Conservation (phyloP, 2,113 vertebrate species). For the Nannobrachium achirus region DNA sequence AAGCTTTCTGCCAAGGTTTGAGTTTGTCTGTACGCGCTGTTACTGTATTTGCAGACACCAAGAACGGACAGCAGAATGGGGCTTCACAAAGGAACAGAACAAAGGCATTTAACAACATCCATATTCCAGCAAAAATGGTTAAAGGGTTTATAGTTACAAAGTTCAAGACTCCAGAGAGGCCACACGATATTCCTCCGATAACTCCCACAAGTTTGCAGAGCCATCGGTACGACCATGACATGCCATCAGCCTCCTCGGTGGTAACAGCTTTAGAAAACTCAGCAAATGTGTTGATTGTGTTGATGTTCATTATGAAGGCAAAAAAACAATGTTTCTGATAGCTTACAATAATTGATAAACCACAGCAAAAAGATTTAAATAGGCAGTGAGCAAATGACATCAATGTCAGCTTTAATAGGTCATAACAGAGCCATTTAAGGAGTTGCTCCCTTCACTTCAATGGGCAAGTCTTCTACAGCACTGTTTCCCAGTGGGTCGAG, state of each 20-base stretch:
- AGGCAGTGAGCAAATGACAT: too few relatives aligned
- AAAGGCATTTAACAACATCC: slow-evolving; percentile 90
- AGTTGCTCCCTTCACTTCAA: too few relatives aligned
- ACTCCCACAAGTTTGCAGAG: slow-evolving; percentile 85
- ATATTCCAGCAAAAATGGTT: slow-evolving; percentile 85
- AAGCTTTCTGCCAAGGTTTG: slow-evolving; percentile 85
- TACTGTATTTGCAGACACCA: slow-evolving; percentile 84
- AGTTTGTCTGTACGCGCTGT: slow-evolving; percentile 75
- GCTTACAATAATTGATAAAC: too few relatives aligned
- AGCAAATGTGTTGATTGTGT: too few relatives aligned
- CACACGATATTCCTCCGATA: slow-evolving; percentile 83
- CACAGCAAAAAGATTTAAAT: too few relatives aligned
- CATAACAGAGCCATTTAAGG: too few relatives aligned
- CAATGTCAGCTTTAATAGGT: too few relatives aligned
- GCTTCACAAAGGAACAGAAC: slow-evolving; percentile 86
- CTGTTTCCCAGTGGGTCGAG: too few relatives aligned
- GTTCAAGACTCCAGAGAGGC: slow-evolving; percentile 82
- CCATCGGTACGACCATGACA: slow-evolving; percentile 91
- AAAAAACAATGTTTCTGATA: too few relatives aligned
- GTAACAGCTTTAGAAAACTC: neutral
- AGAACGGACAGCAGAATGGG: slow-evolving; percentile 88
- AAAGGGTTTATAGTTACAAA: slow-evolving; percentile 86
- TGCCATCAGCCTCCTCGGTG: slow-evolving; percentile 76
- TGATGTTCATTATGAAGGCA: too few relatives aligned
- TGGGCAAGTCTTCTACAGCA: too few relatives aligned